Evolutionary conservation across 1,140 invertebrate species (phyloP).

Genomic region (Drosophila serrata): DNA sequence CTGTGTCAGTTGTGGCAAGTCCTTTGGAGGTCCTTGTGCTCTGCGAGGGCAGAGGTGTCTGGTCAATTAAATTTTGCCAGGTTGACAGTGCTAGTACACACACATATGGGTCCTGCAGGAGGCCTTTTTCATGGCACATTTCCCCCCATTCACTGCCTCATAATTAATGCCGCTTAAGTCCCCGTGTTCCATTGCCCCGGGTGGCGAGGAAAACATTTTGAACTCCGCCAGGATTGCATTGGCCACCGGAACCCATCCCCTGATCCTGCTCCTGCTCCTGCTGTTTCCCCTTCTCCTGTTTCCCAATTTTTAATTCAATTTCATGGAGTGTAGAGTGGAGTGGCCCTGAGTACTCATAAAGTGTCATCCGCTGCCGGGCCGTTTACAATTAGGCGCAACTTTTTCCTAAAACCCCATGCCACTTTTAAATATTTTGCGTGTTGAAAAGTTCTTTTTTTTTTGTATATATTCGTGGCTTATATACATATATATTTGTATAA

Average conservation of each 20-base stretch:
- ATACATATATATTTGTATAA: conserved; percentile 73
- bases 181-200: conserved; percentile 67
- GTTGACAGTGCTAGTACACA: conserved; percentile 58
- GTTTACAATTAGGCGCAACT: conserved; percentile 79
- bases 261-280: neutral
- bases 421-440: conserved; percentile 67
- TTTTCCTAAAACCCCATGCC: conserved; percentile 6
- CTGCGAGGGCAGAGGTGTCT: conserved; percentile 8
- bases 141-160: conserved; percentile 54
- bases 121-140: conserved; percentile 4
- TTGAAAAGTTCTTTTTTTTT: conserved; percentile 44
- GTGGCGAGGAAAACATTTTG: conserved; percentile 63
- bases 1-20: conserved; percentile 79
- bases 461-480: neutral
- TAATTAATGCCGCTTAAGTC: conserved; percentile 83
- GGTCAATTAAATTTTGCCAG: conserved; percentile 76
- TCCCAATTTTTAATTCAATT: conserved; percentile 72
- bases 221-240: conserved; percentile 49
- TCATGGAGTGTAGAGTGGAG: conserved; percentile 61
- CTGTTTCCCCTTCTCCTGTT: neutral
- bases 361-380: conserved; percentile 70
- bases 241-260: neutral
- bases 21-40: conserved; percentile 26
- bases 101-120: conserved; percentile 54
- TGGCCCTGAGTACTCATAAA: conserved; percentile 70